Conservation (phyloP, 2,888 invertebrate species). For the Drosophila mayaguana region DNA sequence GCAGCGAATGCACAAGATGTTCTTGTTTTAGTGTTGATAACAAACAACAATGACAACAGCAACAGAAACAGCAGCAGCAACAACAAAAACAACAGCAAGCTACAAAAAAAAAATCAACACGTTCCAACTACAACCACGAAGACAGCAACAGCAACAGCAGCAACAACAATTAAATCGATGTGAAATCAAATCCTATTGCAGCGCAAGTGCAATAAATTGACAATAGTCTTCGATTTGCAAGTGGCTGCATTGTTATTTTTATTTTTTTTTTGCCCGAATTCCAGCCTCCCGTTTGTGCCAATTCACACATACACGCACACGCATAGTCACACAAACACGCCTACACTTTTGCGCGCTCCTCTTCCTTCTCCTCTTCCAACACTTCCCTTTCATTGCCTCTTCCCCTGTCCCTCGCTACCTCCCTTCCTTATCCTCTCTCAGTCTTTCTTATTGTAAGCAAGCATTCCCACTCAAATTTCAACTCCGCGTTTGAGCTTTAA, state of each 20-base stretch:
- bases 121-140: conserved; percentile 51
- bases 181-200: conserved; percentile 43
- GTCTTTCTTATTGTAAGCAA: conserved; percentile 24
- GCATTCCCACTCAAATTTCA: conserved; percentile 43
- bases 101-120: conserved; percentile 55
- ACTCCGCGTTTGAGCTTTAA: conserved; percentile 37
- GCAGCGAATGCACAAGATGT: conserved; percentile 33
- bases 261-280: conserved; percentile 19
- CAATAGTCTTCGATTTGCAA: conserved; percentile 34
- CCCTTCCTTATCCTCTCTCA: not conserved
- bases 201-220: conserved; percentile 54
- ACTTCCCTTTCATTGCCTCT: conserved; percentile 22
- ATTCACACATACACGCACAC: conserved; percentile 27
- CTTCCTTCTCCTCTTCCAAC: conserved; percentile 33
- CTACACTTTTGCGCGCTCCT: conserved; percentile 18
- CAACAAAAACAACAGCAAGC: conserved; percentile 16
- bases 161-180: conserved; percentile 40
- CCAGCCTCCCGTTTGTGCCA: conserved; percentile 53
- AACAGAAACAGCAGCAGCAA: conserved; percentile 33
- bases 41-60: conserved; percentile 51
- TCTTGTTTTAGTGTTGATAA: conserved; percentile 35
- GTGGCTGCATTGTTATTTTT: conserved; percentile 21
- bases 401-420: conserved; percentile 10
- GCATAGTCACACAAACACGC: not conserved
- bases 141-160: conserved; percentile 30